Evolutionary conservation across 2,797 vertebrate species (phyloP).

Genomic region (Sebastes taczanowskii): DNA sequence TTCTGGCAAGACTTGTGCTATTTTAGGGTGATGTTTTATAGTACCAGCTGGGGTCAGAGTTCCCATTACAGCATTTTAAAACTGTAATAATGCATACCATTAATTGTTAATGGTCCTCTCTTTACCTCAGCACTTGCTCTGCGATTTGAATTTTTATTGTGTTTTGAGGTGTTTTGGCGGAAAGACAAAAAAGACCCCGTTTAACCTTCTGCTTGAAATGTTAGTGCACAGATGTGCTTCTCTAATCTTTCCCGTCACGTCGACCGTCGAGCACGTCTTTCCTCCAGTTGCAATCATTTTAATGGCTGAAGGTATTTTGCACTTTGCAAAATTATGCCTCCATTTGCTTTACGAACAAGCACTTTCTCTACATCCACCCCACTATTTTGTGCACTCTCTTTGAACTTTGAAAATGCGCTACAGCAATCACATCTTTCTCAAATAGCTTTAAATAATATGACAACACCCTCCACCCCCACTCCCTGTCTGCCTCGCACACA

Average conservation of each 20-base stretch:
- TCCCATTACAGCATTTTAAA: conserved; percentile 48
- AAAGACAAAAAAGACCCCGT: conserved; percentile 14
- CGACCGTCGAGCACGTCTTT: conserved; percentile 20
- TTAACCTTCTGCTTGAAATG: conserved; percentile 35
- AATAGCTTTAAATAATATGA: conserved; percentile 39
- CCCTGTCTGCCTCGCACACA: background rate
- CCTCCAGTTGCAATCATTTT: conserved; percentile 33
- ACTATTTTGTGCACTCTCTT: conserved; percentile 12
- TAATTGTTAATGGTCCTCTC: conserved; percentile 28
- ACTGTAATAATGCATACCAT: conserved; percentile 37
- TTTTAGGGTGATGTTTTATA: conserved; percentile 26
- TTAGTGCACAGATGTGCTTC: background rate
- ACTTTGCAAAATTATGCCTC: conserved; percentile 44
- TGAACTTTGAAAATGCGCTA: conserved; percentile 35
- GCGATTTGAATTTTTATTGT: conserved; percentile 48
- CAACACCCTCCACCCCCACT: background rate
- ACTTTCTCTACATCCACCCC: background rate
- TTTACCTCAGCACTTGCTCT: conserved; percentile 22
- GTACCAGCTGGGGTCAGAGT: conserved; percentile 37
- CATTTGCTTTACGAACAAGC: conserved; percentile 11
- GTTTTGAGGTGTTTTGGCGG: conserved; percentile 34
- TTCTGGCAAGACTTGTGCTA: background rate
- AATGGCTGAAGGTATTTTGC: conserved; percentile 41
- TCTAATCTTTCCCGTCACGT: conserved; percentile 7
- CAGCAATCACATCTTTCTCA: conserved; percentile 12